Conservation (phyloP, 2,113 vertebrate species). For the Tupaia chinensis region DNA sequence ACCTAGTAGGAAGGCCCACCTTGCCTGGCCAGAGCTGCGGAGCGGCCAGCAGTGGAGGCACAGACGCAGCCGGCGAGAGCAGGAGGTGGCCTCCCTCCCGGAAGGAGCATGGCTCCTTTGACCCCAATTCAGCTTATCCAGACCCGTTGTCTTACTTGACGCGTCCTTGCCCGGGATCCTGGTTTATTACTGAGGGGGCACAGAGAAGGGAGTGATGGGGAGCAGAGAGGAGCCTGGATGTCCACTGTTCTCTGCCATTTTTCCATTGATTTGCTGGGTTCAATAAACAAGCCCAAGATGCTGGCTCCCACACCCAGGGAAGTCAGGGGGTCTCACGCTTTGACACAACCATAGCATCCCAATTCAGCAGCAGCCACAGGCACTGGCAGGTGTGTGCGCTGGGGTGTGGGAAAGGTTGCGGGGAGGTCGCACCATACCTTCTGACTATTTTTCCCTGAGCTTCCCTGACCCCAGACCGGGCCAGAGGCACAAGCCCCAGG, state of each 20-base stretch:
- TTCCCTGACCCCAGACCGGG: neutral
- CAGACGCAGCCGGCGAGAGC: neutral
- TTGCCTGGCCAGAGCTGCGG: neutral
- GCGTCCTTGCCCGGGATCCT: neutral
- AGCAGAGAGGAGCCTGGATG: neutral
- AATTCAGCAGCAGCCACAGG: too few relatives aligned
- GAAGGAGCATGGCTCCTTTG: neutral
- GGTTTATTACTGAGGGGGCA: neutral
- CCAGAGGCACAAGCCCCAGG: neutral
- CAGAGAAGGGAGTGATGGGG: fast-evolving
- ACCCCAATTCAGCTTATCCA: neutral
- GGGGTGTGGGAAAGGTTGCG: neutral
- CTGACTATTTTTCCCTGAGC: neutral
- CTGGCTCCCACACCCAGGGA: neutral
- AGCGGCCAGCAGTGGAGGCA: neutral
- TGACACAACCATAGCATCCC: too few relatives aligned
- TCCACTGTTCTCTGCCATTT: neutral
- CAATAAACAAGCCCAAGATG: neutral
- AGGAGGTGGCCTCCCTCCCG: neutral
- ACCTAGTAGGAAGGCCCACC: neutral
- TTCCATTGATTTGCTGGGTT: neutral
- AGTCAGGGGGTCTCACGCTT: neutral
- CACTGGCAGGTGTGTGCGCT: neutral
- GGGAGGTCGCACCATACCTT: neutral
- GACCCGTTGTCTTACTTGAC: neutral